Evolutionary conservation across 2,797 vertebrate genomes (phyloP), one percentile per base, ranked within the genome.

Genomic region (Sparidentex hasta): DNA sequence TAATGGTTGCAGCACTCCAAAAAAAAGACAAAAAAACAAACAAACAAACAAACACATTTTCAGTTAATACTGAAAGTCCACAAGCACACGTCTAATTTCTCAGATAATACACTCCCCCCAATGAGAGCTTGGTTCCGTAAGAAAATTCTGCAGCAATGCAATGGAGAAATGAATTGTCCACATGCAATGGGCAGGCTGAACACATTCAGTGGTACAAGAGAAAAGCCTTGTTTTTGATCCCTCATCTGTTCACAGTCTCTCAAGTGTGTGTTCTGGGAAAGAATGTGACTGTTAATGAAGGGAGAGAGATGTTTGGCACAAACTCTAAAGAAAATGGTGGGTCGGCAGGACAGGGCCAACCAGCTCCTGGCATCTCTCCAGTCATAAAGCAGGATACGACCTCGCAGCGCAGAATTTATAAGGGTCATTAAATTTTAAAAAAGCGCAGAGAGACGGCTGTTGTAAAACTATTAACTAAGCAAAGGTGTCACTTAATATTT

Each of bases 101-200:
- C 47, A 71, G 54, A 65, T 58, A 51, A 80, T 81, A 54, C 77
- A 72, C 66, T 56, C 48, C 57, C 63, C 56, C 67, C 66, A 33
- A 46, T 47, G 80, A 91, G 80, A 82, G 66, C 71, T 76, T 62
- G 47, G 90, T 92, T 95, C 92, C 92, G 93, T 93, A 90, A 92
- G 91, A 87, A 90, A 90, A 87, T 52, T 91, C 90, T 77, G 84
- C 83, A 86, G 90, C 86, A 90, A 93, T 93, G 94, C 87, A 87
- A 94, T 90, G 93, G 88, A 92, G 88, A 85, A 90, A 95, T 92
- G 84, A 90, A 90, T 85, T 76, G 74, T 91, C 88, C 86, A 86
- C 93, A 95, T 95, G 93, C 93, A 90, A 82, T 71, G 78, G 89
- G 92, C 91, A 93, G 88, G 88, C 93, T 80, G 90, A 93, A 92